Base-by-base conservation (phyloP, 2,888 invertebrate genomes). In the Adelphocoris suturalis region DNA sequence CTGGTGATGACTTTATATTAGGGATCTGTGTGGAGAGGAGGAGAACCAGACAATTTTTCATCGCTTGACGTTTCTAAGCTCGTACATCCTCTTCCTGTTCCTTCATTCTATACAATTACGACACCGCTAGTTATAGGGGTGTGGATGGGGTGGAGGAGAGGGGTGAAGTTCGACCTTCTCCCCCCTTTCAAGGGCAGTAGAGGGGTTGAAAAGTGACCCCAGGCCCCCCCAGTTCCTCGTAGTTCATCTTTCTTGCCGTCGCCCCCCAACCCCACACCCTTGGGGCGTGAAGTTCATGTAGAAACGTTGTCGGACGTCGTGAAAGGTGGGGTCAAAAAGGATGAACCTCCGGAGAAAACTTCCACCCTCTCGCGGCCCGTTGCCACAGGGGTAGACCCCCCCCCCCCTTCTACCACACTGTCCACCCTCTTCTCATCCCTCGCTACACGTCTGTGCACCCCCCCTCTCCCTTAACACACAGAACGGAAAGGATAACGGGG, bases 301-400 rank as follows among this genome's bases (percentile, higher is more conserved):
- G 47, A 78, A 78, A 78, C 78, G 78, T 57, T 57, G n/a, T 23
- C 68, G 68, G 68, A 68, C 68, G 68, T 68, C 68, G 68, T 68
- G 68, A 13, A 27, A 68, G 19, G 68, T 27, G 68, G 23, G 68
- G 68, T 23, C 68, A 23, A 68, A 68, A 68, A 68, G 68, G 68
- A 61, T 61, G 61, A 61, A 68, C 68, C 68, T 19, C 23, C n/a
- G 27, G 68, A 27, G n/a, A n/a, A 57, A 57, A 37, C 37, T 37
- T 37, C 37, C 37, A 57, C 14, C 57, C n/a, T n/a, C 19, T 2
- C 52, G 3, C 19, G 16, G 55, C 14, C 3, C 7, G 1, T 2
- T 11, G 16, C 52, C 52, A n/a, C 23, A 23, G 3, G 76, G 23
- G 75, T n/a, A n/a, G n/a, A n/a, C n/a, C n/a, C n/a, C n/a, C n/a